phyloP scores from a whole-genome alignment of 2,113 vertebrate species.

The Willisornis vidua region DNA sequence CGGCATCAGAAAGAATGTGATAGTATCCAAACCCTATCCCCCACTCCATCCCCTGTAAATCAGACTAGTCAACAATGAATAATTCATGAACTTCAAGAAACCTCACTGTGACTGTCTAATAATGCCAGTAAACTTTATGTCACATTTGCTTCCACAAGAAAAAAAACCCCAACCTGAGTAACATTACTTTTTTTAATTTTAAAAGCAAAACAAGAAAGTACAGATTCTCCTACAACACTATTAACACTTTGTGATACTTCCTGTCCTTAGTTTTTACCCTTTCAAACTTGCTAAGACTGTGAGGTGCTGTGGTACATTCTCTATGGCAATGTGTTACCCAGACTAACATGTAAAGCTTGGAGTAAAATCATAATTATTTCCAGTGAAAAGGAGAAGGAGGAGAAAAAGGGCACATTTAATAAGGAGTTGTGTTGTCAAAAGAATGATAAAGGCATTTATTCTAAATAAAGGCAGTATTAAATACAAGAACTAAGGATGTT shows the following conservation, averaged over 20 bases:
- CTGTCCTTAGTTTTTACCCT: background rate
- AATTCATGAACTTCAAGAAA: slow-evolving; percentile 6
- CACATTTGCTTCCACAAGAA: background rate
- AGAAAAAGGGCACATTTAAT: background rate
- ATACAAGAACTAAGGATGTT: background rate
- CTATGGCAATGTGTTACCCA: background rate
- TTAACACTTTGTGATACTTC: background rate
- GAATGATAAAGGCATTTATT: background rate
- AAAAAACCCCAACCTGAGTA: background rate
- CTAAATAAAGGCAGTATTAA: background rate
- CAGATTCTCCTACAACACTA: background rate
- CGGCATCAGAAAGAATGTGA: background rate
- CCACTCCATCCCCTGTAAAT: background rate
- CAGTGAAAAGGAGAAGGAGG: background rate
- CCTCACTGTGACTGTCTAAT: background rate
- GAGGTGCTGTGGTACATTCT: background rate
- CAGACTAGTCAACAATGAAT: background rate
- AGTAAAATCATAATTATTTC: background rate
- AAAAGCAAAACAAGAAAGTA: background rate
- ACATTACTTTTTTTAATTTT: background rate
- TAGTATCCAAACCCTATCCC: background rate
- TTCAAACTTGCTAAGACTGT: background rate
- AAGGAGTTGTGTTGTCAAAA: background rate
- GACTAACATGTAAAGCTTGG: background rate
- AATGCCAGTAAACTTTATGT: background rate